Evolutionary conservation across 2,888 invertebrate genomes (phyloP).

Genomic region (Eristalis arbustorum): DNA sequence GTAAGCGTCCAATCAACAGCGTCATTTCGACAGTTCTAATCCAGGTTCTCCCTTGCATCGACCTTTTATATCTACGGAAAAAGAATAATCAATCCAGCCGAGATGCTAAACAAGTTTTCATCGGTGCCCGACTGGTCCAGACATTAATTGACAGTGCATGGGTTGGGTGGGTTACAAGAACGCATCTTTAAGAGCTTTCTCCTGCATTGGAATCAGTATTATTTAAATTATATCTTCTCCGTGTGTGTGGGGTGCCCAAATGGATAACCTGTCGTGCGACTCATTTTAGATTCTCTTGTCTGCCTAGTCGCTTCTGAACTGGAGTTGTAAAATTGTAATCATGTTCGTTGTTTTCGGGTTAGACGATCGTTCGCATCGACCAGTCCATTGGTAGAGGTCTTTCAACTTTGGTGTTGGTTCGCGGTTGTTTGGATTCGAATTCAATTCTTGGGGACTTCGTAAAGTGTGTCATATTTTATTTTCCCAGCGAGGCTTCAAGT

Average conservation of each 20-base stretch:
- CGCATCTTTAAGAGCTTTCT: slow-evolving; percentile 50
- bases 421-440: not conserved
- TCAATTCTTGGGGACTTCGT: not conserved
- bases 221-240: slow-evolving; percentile 15
- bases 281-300: not conserved
- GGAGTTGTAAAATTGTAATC: slow-evolving; percentile 1
- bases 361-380: slow-evolving; percentile 1
- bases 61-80: slow-evolving; percentile 49
- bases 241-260: not conserved
- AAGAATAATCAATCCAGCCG: not conserved
- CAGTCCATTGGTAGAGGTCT: slow-evolving; percentile 27
- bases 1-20: slow-evolving; percentile 51
- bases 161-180: slow-evolving; percentile 3
- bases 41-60: not conserved
- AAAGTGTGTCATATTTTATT: not conserved
- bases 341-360: slow-evolving; percentile 8
- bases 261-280: slow-evolving; percentile 21
- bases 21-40: slow-evolving; percentile 62
- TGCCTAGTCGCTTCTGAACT: slow-evolving; percentile 23
- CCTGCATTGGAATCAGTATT: slow-evolving; percentile 7
- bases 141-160: slow-evolving; percentile 34
- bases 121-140: not conserved
- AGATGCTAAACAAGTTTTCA: slow-evolving; percentile 48
- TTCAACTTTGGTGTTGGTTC: slow-evolving; percentile 20
- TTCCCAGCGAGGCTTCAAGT: not conserved